These are phyloP conservation scores for Potamarius usumacintae DNA, from an alignment of 2,113 vertebrate genomes.

Conservation along the genomic window DNA sequence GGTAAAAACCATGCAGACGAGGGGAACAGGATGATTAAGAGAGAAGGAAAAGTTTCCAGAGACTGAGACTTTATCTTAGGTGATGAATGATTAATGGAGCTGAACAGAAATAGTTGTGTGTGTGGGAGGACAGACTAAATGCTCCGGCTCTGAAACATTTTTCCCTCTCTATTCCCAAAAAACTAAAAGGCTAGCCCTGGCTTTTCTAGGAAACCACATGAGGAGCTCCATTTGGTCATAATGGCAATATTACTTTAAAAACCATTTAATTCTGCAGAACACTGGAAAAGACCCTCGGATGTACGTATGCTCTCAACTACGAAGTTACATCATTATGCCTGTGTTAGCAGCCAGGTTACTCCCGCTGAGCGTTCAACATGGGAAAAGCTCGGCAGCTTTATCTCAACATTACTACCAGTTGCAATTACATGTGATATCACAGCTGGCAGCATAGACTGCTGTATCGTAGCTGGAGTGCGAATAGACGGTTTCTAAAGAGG, in stretches of 20 bases:
- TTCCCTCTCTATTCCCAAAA: background rate
- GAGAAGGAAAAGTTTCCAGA: slow-evolving; percentile 32
- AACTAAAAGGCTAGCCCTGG: background rate
- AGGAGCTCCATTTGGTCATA: background rate
- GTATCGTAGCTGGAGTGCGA: background rate
- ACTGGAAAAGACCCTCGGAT: background rate
- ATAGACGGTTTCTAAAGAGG: slow-evolving; percentile 3
- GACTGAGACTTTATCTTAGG: slow-evolving; percentile 49
- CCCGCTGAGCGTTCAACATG: slow-evolving; percentile 4
- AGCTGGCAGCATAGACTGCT: slow-evolving; percentile 33
- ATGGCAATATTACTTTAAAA: slow-evolving; percentile 48
- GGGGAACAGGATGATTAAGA: slow-evolving; percentile 10
- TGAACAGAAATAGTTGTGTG: slow-evolving; percentile 62
- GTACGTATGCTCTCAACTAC: slow-evolving; percentile 8
- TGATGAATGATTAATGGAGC: slow-evolving; percentile 63
- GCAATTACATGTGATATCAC: slow-evolving; percentile 36
- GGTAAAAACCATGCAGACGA: background rate
- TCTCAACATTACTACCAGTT: background rate
- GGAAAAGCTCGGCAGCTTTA: slow-evolving; percentile 20
- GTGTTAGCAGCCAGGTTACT: background rate
- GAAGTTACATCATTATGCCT: slow-evolving; percentile 52
- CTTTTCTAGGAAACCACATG: background rate
- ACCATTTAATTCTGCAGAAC: slow-evolving; percentile 54
- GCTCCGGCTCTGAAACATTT: slow-evolving; percentile 43
- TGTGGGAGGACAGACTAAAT: slow-evolving; percentile 50